Percentiles rank a stretch among this genome's conserved stretches.
phyloP scores from a whole-genome alignment of 2,888 invertebrate genomes.

The Noctua comes region DNA sequence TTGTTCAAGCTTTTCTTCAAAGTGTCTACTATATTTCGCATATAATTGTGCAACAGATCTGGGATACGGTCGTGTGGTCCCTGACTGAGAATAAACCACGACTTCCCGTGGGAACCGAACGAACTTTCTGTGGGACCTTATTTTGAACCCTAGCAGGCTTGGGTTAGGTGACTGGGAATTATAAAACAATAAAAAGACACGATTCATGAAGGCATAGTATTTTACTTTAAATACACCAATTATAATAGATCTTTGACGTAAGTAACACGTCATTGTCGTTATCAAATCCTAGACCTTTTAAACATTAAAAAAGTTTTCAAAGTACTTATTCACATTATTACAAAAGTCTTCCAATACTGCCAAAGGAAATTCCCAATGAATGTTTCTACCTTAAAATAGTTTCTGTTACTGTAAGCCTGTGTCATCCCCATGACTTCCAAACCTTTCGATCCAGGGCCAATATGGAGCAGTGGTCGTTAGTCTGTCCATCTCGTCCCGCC shows the following conservation, averaged over 20 bases:
- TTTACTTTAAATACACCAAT: background rate
- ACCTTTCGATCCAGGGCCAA: too few species aligned
- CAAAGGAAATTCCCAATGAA: background rate
- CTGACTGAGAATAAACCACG: conserved; percentile 53
- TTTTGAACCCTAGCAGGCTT: conserved; percentile 43
- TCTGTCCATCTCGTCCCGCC: too few species aligned
- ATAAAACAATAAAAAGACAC: conserved; percentile 26
- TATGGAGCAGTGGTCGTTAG: too few species aligned
- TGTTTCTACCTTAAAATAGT: background rate
- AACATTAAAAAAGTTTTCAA: background rate
- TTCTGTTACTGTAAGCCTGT: background rate
- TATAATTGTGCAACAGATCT: conserved; percentile 55
- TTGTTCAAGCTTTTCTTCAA: conserved; percentile 7
- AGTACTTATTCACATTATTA: background rate
- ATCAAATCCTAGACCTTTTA: background rate
- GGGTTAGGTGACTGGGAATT: conserved; percentile 31
- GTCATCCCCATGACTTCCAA: too few species aligned
- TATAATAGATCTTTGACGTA: background rate
- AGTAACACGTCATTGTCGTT: background rate
- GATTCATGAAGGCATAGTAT: background rate
- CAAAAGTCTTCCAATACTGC: background rate
- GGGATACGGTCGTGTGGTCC: conserved; percentile 54
- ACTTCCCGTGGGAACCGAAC: conserved; percentile 60
- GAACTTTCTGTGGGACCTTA: conserved; percentile 52
- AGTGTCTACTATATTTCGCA: conserved; percentile 22